A percentile compares a stretch with the other conserved stretches of the same genome.
Conservation (phyloP, 2,797 vertebrate genomes). For the Eidolon dupreanum region DNA sequence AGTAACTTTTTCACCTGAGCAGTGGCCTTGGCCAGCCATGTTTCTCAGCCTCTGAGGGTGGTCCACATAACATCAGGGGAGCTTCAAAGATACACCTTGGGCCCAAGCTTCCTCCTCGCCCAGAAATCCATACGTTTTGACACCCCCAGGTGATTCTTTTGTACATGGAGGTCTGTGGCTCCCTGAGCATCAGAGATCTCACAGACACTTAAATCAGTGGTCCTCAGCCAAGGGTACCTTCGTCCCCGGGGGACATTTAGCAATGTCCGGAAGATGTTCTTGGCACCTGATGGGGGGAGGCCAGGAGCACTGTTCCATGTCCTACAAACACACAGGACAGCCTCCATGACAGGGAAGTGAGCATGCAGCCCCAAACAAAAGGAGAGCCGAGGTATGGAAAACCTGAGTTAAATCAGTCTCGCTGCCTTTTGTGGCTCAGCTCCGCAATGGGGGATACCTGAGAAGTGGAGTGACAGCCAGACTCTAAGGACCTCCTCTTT, state of each 20-base stretch:
- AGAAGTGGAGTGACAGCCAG: not conserved
- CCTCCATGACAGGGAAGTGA: accelerated
- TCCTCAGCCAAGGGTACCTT: not conserved
- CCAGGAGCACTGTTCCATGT: not conserved
- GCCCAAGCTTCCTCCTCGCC: not conserved
- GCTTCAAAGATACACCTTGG: not conserved
- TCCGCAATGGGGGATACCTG: not conserved
- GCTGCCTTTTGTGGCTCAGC: not conserved
- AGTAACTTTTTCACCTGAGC: not conserved
- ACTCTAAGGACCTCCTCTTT: not conserved
- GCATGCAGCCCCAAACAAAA: not conserved
- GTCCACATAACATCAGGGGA: no score
- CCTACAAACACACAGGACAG: not conserved
- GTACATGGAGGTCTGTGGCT: not conserved
- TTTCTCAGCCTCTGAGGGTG: not conserved
- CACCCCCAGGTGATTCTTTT: not conserved
- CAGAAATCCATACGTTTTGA: not conserved
- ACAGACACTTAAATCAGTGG: accelerated
- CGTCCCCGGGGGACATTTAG: not conserved
- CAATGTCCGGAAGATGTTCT: not conserved
- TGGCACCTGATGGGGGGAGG: not conserved
- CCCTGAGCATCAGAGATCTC: not conserved
- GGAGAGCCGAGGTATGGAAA: accelerated
- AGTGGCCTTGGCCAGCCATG: not conserved
- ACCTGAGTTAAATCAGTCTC: not conserved